Evolutionary conservation across 2,113 vertebrate species (phyloP).

Genomic region (Boleophthalmus pectinirostris): DNA sequence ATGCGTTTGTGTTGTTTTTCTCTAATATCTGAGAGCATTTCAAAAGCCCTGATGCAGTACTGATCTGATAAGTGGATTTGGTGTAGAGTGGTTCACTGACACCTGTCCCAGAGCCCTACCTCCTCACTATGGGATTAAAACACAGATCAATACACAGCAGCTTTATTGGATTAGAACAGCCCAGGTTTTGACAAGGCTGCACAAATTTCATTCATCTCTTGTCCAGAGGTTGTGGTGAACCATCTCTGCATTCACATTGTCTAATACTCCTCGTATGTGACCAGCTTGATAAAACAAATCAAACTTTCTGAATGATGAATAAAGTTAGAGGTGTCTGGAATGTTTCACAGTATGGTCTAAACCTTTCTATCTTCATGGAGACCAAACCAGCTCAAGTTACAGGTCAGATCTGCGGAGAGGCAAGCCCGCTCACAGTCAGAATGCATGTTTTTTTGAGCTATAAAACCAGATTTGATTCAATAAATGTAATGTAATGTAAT

Average conservation of each 20-base stretch:
- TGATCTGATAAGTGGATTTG: slow-evolving; percentile 46
- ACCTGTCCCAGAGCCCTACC: slow-evolving; percentile 25
- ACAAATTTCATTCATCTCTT: slow-evolving; percentile 1
- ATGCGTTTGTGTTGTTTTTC: not conserved
- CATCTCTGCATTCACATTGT: not conserved
- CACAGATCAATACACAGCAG: slow-evolving; percentile 18
- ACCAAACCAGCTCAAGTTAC: too few species aligned
- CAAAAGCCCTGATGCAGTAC: slow-evolving; percentile 12
- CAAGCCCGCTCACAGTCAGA: too few species aligned
- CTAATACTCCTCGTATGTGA: not conserved
- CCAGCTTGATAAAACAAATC: not conserved
- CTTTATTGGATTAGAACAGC: slow-evolving; percentile 9
- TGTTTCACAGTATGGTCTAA: too few species aligned
- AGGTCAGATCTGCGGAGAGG: too few species aligned
- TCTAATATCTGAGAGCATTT: slow-evolving; percentile 19
- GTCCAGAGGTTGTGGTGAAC: not conserved
- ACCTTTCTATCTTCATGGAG: too few species aligned
- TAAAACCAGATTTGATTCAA: too few species aligned
- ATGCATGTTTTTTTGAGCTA: too few species aligned
- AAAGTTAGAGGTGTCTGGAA: too few species aligned
- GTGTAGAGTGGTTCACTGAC: slow-evolving; percentile 15
- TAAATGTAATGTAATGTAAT: too few species aligned
- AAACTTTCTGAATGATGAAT: too few species aligned
- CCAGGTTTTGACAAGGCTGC: slow-evolving; percentile 12
- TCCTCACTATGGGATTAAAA: slow-evolving; percentile 12